Conservation (phyloP, 2,888 invertebrate species). For the Spodoptera littoralis region DNA sequence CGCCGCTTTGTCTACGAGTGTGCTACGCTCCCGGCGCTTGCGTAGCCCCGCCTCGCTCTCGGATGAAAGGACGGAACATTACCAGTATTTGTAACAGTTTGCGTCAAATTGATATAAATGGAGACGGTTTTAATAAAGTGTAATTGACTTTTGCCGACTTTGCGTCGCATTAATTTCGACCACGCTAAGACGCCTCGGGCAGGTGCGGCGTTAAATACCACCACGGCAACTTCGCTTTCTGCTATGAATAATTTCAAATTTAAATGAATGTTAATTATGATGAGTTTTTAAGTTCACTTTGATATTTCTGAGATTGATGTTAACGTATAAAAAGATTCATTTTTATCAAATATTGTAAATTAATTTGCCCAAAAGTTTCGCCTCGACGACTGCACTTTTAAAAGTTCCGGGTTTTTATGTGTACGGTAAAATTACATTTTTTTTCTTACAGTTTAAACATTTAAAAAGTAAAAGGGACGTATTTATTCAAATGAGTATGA, state of each 20-base stretch:
- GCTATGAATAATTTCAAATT: conserved; percentile 85
- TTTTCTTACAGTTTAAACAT: not conserved
- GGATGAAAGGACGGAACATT: conserved; percentile 87
- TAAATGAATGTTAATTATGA: conserved; percentile 86
- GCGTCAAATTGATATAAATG: conserved; percentile 89
- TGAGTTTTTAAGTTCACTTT: conserved; percentile 79
- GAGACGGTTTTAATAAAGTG: conserved; percentile 89
- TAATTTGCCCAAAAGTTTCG: conserved; percentile 9
- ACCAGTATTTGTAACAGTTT: conserved; percentile 89
- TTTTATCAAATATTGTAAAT: conserved; percentile 42
- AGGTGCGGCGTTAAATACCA: conserved; percentile 86
- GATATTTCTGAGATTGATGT: conserved; percentile 69
- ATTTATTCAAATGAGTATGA: conserved; percentile 14
- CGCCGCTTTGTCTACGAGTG: conserved; percentile 70
- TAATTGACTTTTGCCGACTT: conserved; percentile 89
- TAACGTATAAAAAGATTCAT: conserved; percentile 56
- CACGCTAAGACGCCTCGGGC: conserved; percentile 87
- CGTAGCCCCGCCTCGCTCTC: conserved; percentile 86
- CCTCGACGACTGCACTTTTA: conserved; percentile 4
- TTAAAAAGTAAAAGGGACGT: not conserved
- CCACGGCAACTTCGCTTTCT: conserved; percentile 80
- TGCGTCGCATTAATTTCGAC: conserved; percentile 88
- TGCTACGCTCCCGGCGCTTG: conserved; percentile 80
- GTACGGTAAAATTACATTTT: not conserved
- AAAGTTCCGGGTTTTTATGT: not conserved